Conservation (phyloP, 2,113 vertebrate species). For the Alouatta palliata region DNA sequence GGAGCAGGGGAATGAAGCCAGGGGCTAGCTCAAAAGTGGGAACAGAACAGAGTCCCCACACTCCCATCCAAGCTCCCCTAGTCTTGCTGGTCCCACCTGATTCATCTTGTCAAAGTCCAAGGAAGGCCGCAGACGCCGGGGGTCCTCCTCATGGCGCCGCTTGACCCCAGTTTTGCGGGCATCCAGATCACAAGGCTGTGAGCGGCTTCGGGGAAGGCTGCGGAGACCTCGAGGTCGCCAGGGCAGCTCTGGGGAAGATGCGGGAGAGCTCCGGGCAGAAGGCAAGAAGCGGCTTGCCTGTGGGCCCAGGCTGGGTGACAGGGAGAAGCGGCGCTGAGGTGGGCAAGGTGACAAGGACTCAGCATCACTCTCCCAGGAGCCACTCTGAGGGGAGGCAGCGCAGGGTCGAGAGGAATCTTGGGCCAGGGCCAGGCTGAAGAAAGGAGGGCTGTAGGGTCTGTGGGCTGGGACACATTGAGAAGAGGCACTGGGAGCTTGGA, state of each 20-base stretch:
- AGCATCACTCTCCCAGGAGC: constrained; percentile 84
- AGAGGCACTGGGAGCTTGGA: constrained; percentile 86
- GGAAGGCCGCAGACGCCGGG: constrained; percentile 86
- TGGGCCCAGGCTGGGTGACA: constrained; percentile 91
- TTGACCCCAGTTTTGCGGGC: constrained; percentile 90
- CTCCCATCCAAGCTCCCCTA: neutral
- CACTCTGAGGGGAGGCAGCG: constrained; percentile 85
- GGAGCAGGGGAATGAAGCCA: neutral
- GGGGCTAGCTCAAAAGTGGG: neutral
- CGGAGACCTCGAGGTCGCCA: constrained; percentile 78
- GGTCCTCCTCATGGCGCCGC: constrained; percentile 87
- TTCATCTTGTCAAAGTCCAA: constrained; percentile 91
- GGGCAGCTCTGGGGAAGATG: constrained; percentile 83
- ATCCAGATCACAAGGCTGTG: constrained; percentile 91
- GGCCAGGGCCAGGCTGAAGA: constrained; percentile 89
- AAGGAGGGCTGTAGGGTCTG: constrained; percentile 87
- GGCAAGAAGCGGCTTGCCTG: constrained; percentile 85
- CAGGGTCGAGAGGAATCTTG: constrained; percentile 89
- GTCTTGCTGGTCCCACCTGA: constrained; percentile 78
- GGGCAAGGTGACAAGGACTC: constrained; percentile 82
- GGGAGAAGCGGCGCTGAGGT: constrained; percentile 90
- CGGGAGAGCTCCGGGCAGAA: constrained; percentile 88
- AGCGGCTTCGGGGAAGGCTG: constrained; percentile 89
- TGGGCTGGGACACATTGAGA: constrained; percentile 82
- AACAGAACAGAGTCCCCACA: neutral